Conservation (phyloP, 2,888 invertebrate species). For the Pristionchus maxplancki region DNA sequence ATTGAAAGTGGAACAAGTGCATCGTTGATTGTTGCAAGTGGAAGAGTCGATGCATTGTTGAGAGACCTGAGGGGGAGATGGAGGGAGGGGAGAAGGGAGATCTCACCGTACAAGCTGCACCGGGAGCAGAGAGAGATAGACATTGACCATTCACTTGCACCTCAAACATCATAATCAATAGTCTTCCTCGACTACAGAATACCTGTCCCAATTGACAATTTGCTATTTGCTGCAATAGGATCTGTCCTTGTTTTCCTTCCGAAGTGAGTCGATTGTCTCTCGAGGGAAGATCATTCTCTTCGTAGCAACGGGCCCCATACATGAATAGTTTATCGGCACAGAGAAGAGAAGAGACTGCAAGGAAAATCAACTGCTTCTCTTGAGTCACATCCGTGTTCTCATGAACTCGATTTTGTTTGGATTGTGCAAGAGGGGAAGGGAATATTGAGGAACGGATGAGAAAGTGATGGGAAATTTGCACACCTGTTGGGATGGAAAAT, state of each 20-base stretch:
- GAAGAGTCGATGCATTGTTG: conserved; percentile 42
- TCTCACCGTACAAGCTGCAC: neutral
- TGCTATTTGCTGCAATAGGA: neutral
- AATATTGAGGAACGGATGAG: neutral
- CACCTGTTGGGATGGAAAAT: neutral
- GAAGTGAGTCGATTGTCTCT: neutral
- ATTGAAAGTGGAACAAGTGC: conserved; percentile 9
- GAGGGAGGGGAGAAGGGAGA: too few relatives aligned
- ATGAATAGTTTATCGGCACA: conserved; percentile 30
- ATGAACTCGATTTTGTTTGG: neutral
- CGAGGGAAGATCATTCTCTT: neutral
- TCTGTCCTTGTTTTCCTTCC: neutral
- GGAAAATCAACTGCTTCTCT: neutral
- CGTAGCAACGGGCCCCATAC: conserved; percentile 32
- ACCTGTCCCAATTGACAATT: conserved; percentile 23
- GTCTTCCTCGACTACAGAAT: neutral
- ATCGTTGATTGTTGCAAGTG: conserved; percentile 40
- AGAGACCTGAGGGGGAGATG: neutral
- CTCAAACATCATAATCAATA: neutral
- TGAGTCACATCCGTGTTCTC: neutral
- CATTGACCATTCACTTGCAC: neutral
- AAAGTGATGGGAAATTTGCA: conserved; percentile 22
- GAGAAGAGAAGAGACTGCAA: neutral
- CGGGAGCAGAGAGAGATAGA: neutral
- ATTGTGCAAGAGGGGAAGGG: too few relatives aligned